Conservation (phyloP, 2,888 invertebrate genomes). For the Itoplectis maculator region DNA sequence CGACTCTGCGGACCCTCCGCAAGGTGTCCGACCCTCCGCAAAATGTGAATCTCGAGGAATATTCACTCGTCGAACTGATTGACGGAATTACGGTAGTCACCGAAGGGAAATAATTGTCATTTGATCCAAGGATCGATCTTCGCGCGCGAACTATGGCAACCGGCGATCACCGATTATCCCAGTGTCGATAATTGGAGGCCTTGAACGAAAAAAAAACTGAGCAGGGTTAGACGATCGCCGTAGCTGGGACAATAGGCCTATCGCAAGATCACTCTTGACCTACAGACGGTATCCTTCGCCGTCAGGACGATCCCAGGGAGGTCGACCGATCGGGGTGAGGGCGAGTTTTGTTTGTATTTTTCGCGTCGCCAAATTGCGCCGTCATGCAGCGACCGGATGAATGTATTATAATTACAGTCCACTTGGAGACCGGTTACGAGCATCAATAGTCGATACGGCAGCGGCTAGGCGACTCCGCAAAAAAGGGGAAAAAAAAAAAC, state of each 20-base stretch:
- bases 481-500: constrained; percentile 12
- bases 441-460: neutral
- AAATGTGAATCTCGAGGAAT: too few species aligned
- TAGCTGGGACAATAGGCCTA: constrained; percentile 42
- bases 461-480: neutral
- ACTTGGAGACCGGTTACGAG: neutral
- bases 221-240: too few species aligned
- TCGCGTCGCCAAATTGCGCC: constrained; percentile 33
- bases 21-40: too few species aligned
- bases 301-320: constrained; percentile 43
- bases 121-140: too few species aligned
- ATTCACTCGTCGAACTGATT: neutral
- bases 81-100: neutral
- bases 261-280: constrained; percentile 62
- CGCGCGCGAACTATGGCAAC: too few species aligned
- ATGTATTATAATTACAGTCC: constrained; percentile 1
- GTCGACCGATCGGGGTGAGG: constrained; percentile 32
- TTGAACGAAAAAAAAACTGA: too few species aligned
- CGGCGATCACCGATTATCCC: too few species aligned
- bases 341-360: constrained; percentile 55
- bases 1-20: too few species aligned
- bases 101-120: neutral
- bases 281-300: constrained; percentile 59
- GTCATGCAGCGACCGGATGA: constrained; percentile 32
- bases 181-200: too few species aligned